Evolutionary conservation across 2,888 invertebrate species (phyloP), one percentile per base, ranked within the genome.

Genomic region (Parelbella ahira): DNA sequence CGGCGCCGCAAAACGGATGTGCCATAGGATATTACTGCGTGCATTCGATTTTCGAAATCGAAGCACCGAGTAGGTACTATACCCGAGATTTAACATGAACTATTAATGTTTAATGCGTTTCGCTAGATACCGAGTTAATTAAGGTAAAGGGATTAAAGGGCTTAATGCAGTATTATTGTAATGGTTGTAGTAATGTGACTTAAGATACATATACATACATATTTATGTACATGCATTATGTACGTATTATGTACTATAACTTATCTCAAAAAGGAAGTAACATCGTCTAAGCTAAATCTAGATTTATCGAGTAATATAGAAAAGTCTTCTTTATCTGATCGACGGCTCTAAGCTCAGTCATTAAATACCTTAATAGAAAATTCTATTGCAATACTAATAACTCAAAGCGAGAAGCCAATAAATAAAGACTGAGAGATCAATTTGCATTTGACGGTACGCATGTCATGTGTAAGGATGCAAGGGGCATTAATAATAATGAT

Each of bases 281-380:
- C 7, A 12, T 18, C 3, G 5, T n/a, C 2, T 20, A 6, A 11
- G 12, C 27, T 27, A 25, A 25, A 25, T 18, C 25, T 18, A 7
- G 7, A 18, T 24, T 2, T 24, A n/a, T 2, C 4, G 11, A 6
- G 5, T 27, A 19, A 19, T 19, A 36, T 11, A 27, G 25, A 27
- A 27, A 19, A 12, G 27, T 20, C 27, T 18, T 8, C 2, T 30
- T 30, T 39, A 39, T 30, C 21, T 30, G 30, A 39, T 24, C 18
- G 12, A 30, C 30, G 24, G 11, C 15, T 3, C 15, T 10, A 30
- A 7, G 15, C 12, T 25, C 19, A 32, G 25, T 25, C 13, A 32
- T 39, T 39, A 32, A 32, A 19, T 10, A n/a, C 24, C 12, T 25
- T 20, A 25, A 39, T 25, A 20, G 39, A 39, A 39, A 39, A 32